Base-by-base conservation (phyloP, 2,113 vertebrate species). In the Benitochromis conjunctus region DNA sequence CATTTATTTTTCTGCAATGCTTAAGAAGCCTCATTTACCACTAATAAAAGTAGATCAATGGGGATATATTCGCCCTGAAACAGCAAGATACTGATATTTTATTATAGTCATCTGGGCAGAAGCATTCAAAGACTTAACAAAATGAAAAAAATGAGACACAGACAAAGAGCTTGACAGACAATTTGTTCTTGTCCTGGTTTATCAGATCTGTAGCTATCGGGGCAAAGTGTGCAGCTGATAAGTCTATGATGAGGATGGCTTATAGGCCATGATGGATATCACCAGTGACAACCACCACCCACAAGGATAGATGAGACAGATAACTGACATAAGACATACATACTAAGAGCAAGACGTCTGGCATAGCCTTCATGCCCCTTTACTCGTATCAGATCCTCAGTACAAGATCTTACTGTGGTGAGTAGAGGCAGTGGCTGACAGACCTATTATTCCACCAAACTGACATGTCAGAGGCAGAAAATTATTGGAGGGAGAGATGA, bases 271-370 rank as follows among this genome's bases (percentile, higher is more conserved):
- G 89, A 92, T 84, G 86, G 85, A 90, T 82, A 92, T 92, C 81
- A 9, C 76, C 86, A 43, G 69, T 83, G 93, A 93, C 93, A 92
- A 86, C 86, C 85, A 46, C 80, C 84, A 57, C 83, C 87, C 82
- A 24, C 55, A 26, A 69, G 78, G 19, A 84, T 24, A 64, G 88
- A 90, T 82, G 83, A 92, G 89, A 81, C 48, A 26, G 83, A 91
- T 92, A 87, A 91, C 86, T 89, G 93, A 92, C 92, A 88, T 21
- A 74, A 88, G 84, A 89, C 79, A 53, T 21, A 84, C 31, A 77
- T 11, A 29, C 12, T 31, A 41, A 64, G 53, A 41, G 36, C 53
- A 58, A 88, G 83, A 55, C 6, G 71, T 53, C 46, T 53, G 16
- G 51, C 71, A 5, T 3, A 6, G 64, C 7, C 53, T 34, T 81